These are phyloP conservation scores for Zeugodacus cucurbitae DNA, from an alignment of 1,140 invertebrate species.

Conservation along the genomic window DNA sequence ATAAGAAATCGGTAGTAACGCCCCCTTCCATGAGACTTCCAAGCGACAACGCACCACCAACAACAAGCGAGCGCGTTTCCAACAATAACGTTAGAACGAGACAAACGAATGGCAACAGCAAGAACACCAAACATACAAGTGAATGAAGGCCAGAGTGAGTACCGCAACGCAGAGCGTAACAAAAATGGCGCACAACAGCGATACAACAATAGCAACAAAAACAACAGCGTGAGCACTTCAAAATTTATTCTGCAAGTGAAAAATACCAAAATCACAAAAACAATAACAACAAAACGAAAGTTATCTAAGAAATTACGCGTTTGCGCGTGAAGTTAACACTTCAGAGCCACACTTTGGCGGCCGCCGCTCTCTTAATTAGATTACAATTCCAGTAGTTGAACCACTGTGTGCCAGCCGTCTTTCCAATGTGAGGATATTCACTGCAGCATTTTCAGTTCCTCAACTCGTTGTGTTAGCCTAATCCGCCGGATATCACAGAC, in stretches of 20 bases:
- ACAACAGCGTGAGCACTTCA: neutral
- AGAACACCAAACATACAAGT: neutral
- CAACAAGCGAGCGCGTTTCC: neutral
- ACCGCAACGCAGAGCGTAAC: neutral
- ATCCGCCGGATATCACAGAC: constrained; percentile 5
- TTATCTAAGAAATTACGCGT: constrained; percentile 12
- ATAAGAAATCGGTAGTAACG: neutral
- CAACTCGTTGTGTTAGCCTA: neutral
- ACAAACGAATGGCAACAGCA: neutral
- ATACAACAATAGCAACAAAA: neutral
- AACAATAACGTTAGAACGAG: neutral
- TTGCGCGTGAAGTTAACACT: constrained; percentile 14
- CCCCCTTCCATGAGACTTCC: constrained; percentile 17
- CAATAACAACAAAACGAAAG: neutral
- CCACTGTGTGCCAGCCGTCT: neutral
- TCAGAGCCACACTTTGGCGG: neutral
- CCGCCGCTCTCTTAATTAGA: neutral
- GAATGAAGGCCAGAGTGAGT: neutral
- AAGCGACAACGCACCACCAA: neutral
- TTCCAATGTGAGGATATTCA: neutral
- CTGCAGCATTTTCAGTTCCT: neutral
- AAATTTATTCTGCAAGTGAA: neutral
- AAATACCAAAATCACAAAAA: neutral
- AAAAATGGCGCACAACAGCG: constrained; percentile 39
- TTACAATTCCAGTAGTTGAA: neutral